A percentile compares a stretch with the other conserved stretches of the same genome.
These are phyloP conservation scores for Neodiprion fabricii DNA, from an alignment of 1,140 invertebrate species.

Conservation along the genomic window DNA sequence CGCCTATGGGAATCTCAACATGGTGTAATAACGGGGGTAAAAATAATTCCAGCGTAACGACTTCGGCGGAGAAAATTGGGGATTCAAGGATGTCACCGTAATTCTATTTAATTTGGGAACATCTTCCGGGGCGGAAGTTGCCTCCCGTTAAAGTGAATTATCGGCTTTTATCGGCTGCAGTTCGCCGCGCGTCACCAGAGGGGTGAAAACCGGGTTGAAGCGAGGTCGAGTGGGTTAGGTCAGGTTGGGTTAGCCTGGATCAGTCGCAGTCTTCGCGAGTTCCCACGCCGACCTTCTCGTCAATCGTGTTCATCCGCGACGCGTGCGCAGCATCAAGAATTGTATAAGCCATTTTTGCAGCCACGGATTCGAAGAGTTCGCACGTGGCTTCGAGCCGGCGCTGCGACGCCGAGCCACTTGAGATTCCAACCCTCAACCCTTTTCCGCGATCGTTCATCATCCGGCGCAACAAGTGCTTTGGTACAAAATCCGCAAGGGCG, in stretches of 20 bases:
- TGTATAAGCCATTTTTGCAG: neutral
- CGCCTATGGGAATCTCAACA: no score
- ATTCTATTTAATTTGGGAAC: neutral
- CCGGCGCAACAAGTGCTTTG: neutral
- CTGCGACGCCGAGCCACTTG: neutral
- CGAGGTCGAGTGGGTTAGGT: neutral
- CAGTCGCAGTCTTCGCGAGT: neutral
- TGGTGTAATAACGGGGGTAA: no score
- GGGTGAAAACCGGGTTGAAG: neutral
- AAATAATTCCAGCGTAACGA: no score
- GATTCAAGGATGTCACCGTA: neutral
- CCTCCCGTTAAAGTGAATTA: neutral
- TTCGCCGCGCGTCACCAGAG: neutral
- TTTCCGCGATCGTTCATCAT: neutral
- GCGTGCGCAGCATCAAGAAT: neutral
- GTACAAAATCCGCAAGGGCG: neutral
- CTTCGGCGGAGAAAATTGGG: no score
- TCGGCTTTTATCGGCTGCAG: neutral
- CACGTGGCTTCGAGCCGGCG: neutral
- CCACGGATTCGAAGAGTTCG: neutral
- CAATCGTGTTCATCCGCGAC: neutral
- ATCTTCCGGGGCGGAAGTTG: neutral
- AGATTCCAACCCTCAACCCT: neutral
- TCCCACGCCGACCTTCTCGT: slow-evolving; percentile 3
- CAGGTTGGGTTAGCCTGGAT: neutral